Evolutionary conservation across 2,113 vertebrate genomes (phyloP).

Genomic region (Arenaria interpres): DNA sequence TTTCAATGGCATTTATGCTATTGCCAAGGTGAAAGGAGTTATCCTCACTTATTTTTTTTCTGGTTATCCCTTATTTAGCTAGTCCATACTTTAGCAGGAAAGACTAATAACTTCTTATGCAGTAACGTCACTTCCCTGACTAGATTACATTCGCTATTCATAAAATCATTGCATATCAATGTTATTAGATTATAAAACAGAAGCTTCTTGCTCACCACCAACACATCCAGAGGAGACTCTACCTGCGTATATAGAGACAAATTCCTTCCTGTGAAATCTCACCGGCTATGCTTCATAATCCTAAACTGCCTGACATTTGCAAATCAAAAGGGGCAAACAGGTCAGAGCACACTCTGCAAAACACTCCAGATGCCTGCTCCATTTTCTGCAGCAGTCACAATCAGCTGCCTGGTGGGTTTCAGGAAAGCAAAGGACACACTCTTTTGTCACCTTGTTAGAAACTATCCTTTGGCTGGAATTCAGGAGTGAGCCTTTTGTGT

Average conservation of each 20-base stretch:
- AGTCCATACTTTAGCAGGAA: background rate
- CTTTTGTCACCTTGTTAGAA: background rate
- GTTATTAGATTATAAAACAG: constrained; percentile 2
- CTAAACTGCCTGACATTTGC: background rate
- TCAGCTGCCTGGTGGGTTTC: background rate
- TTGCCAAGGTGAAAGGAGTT: background rate
- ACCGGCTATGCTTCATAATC: background rate
- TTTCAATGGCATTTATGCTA: background rate
- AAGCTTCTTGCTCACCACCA: background rate
- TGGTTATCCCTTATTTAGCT: background rate
- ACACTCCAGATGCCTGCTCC: background rate
- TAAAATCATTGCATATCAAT: background rate
- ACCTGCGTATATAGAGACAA: background rate
- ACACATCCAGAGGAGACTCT: background rate
- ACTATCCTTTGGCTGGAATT: background rate
- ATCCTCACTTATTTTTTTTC: background rate
- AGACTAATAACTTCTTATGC: background rate
- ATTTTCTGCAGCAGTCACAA: background rate
- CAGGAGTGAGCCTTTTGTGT: background rate
- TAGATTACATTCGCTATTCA: background rate
- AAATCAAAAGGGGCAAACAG: background rate
- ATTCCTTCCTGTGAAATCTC: constrained; percentile 6
- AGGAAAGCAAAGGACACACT: background rate
- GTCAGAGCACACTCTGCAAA: background rate
- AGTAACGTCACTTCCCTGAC: background rate